Base-by-base conservation (phyloP, 2,797 vertebrate genomes). In the Sparidentex hasta region DNA sequence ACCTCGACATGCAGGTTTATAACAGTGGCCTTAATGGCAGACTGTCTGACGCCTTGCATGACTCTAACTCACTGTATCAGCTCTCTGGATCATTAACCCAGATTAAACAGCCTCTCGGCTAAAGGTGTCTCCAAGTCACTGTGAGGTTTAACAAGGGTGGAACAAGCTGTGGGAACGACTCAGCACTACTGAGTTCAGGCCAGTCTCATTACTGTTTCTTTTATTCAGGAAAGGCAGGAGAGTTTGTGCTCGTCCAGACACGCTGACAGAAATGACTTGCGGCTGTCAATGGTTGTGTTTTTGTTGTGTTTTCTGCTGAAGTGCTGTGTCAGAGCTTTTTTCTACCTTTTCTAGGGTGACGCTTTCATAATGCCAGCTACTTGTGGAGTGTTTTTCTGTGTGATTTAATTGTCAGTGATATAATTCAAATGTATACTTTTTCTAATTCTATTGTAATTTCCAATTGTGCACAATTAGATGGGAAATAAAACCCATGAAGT, bases 1-100 rank as follows among this genome's bases (percentile, higher is more conserved):
- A 83, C 61, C 44, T 81, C 13, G 3, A 51, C 76, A 52, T 69
- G 68, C 73, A 70, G 66, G 71, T 80, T 87, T 54, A 58, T 76
- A 74, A 54, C 71, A 47, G 65, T 21, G 66, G 65, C 52, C 71
- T 50, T 43, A 66, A 65, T 71, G 59, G 64, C 88, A 92, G 92
- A 91, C 86, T 56, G 65, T 54, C 57, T 71, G 89, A 85, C 77
- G 87, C 82, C 71, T 52, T 33, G 29, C 46, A 29, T 14, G 56
- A 9, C 61, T 59, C 58, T 81, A 85, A 84, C 46, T 80, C 82
- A 71, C 74, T 80, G 17, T 58, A 76, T 44, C 62, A 41, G 33
- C 74, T 72, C 76, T 83, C 48, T 33, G 16, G 66, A 76, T 89
- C 85, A 70, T 87, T 90, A 83, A 74, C 73, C n/a, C 78, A 76